Evolutionary conservation across 2,113 vertebrate species (phyloP).

Genomic region (Halichoeres trimaculatus): DNA sequence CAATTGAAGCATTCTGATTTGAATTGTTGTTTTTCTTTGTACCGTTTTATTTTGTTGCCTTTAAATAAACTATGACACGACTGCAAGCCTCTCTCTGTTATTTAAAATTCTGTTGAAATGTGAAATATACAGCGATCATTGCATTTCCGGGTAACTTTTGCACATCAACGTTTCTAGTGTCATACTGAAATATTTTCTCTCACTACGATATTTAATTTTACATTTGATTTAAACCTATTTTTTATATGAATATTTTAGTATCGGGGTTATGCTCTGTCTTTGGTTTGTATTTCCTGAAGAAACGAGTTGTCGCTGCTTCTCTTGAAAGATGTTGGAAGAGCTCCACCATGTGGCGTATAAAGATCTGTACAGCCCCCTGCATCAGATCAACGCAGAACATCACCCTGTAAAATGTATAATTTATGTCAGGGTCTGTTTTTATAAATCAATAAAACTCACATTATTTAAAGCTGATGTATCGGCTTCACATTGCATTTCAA

Average conservation of each 20-base stretch:
- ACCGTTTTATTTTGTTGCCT: slow-evolving; percentile 71
- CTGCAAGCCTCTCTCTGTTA: slow-evolving; percentile 58
- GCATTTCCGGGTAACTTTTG: slow-evolving; percentile 24
- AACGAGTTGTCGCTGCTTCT: slow-evolving; percentile 52
- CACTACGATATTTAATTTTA: slow-evolving; percentile 3
- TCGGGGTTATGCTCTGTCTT: slow-evolving; percentile 36
- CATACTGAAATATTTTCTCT: neutral
- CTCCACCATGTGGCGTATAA: slow-evolving; percentile 70
- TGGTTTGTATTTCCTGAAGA: slow-evolving; percentile 64
- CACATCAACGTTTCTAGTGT: slow-evolving; percentile 30
- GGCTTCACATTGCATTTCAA: slow-evolving; percentile 29
- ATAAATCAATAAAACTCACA: slow-evolving; percentile 65
- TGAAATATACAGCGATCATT: slow-evolving; percentile 12
- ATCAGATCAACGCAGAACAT: slow-evolving; percentile 35
- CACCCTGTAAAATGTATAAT: slow-evolving; percentile 59
- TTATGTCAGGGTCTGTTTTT: slow-evolving; percentile 57
- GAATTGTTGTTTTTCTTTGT: slow-evolving; percentile 68
- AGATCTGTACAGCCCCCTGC: slow-evolving; percentile 55
- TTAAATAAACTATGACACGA: slow-evolving; percentile 75
- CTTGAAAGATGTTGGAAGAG: slow-evolving; percentile 67
- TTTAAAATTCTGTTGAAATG: slow-evolving; percentile 47
- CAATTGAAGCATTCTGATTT: slow-evolving; percentile 92
- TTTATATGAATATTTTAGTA: slow-evolving; percentile 29
- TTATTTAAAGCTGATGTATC: slow-evolving; percentile 26
- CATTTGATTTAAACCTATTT: slow-evolving; percentile 29